phyloP scores from a whole-genome alignment of 1,140 invertebrate species.

The Dolichoris vasculosae region DNA sequence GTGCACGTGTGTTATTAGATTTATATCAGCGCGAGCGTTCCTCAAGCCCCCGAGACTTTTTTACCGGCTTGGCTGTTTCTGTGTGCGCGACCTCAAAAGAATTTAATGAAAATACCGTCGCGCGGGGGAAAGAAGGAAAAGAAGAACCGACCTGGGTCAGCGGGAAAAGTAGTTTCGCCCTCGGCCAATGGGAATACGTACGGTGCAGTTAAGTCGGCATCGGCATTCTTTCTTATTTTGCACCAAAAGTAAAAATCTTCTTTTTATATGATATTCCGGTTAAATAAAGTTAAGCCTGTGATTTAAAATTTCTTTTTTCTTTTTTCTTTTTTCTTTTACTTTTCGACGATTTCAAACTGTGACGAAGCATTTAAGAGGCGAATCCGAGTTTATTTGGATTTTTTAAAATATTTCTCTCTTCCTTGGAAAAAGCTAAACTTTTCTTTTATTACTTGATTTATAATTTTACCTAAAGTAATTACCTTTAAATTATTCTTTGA shows the following conservation, averaged over 20 bases:
- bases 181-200: constrained; percentile 39
- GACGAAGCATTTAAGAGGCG: neutral
- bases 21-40: constrained; percentile 58
- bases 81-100: constrained; percentile 65
- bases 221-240: constrained; percentile 49
- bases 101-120: constrained; percentile 72
- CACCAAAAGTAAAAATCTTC: constrained; percentile 24
- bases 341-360: neutral
- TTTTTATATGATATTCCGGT: neutral
- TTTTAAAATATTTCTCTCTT: no score
- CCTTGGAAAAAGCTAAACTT: no score
- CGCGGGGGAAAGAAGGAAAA: constrained; percentile 45
- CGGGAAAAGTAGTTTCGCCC: constrained; percentile 22
- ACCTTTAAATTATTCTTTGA: no score
- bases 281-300: neutral
- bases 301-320: neutral
- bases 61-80: constrained; percentile 59
- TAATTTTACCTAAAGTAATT: no score
- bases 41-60: constrained; percentile 62
- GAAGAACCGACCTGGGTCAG: neutral
- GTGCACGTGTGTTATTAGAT: constrained; percentile 62
- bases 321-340: no score
- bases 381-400: no score
- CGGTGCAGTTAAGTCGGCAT: constrained; percentile 37
- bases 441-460: no score